Percentiles rank a stretch among this genome's conserved stretches.
Conservation (phyloP, 2,113 vertebrate genomes). For the Erythrolamprus reginae region DNA sequence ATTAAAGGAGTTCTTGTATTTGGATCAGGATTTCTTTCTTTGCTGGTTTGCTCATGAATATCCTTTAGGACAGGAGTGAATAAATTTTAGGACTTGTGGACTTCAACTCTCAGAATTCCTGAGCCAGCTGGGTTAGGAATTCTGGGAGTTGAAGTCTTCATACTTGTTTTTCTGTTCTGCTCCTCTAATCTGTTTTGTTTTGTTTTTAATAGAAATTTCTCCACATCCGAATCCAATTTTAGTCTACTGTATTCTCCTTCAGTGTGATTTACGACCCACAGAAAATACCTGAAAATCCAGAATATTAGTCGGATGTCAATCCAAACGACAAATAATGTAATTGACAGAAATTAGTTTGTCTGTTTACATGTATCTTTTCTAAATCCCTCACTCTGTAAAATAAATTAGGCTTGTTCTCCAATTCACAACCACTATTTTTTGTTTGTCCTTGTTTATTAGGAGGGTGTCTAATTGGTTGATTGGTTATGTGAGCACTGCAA, state of each 20-base stretch:
- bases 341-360: not conserved
- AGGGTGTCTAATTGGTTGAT: not conserved
- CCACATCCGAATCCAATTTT: not conserved
- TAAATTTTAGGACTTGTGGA: no score
- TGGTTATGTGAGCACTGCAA: not conserved
- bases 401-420: not conserved
- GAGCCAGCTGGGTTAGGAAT: not conserved
- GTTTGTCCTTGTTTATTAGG: not conserved
- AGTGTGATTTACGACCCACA: not conserved
- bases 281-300: not conserved
- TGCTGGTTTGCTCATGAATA: not conserved
- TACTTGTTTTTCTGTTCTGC: not conserved
- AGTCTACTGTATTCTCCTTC: not conserved
- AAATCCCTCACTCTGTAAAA: not conserved
- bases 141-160: not conserved
- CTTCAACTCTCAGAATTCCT: no score
- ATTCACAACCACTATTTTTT: not conserved
- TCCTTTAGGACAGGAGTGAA: not conserved
- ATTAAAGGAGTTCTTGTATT: not conserved
- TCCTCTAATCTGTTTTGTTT: not conserved
- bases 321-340: not conserved
- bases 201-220: not conserved
- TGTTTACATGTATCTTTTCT: not conserved
- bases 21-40: not conserved
- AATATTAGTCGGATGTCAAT: not conserved